Evolutionary conservation across 2,888 invertebrate species (phyloP), one percentile per base, ranked within the genome.

Genomic region (Platycheirus rosarum): DNA sequence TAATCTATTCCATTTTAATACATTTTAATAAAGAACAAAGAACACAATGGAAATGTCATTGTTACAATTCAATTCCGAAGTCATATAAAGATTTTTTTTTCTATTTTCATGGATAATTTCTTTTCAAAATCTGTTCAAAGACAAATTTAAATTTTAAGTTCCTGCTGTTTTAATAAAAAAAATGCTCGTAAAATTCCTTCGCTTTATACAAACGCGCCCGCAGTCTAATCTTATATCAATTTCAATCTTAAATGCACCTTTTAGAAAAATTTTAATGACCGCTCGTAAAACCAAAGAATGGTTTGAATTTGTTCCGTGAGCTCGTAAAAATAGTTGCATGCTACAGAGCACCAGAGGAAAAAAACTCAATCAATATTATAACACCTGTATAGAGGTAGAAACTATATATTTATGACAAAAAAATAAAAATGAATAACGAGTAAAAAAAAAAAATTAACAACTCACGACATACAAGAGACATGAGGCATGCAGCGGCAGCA

Each of bases 211-310:
- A 29, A 35, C n/a, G 1, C 14, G 7, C 23, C 6, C 8, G 16
- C 65, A 14, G n/a, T 51, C 23, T 18, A 44, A 46, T 69, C 44
- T 1, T 20, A 68, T 68, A 68, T 55, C 68, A 53, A 55, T 35
- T 65, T 23, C 18, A 44, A 63, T 57, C 70, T 55, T 63, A 70
- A 76, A 76, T 76, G 76, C 76, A 76, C 32, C 44, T 70, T 63
- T 53, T 62, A 60, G 18, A 60, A 51, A 65, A 44, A 62, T 51
- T 75, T 75, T 75, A 75, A 76, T 55, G 62, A 48, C 55, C 32
- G 29, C 48, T 35, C 46, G 48, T 63, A 60, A 77, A 76, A 57
- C 6, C 57, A 23, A 35, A 29, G 23, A 49, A 57, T 57, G 49
- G 37, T 35, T 77, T 26, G 71, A 71, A 71, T 71, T 77, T 71